Percentiles rank a stretch among this genome's conserved stretches.
Conservation (phyloP, 2,888 invertebrate species). For the Boloria euphrosyne region DNA sequence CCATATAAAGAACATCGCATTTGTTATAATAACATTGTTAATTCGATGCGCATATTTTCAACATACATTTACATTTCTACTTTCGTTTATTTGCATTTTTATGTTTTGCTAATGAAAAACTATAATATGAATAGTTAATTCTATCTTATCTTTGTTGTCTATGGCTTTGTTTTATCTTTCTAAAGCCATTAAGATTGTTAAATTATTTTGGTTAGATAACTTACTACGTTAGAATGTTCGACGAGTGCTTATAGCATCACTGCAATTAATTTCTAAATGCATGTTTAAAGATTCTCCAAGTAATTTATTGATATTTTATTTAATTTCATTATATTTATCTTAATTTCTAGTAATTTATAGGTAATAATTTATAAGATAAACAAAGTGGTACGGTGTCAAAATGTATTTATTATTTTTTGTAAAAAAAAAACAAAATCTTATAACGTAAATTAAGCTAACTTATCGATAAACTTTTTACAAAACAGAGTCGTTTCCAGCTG, state of each 20-base stretch:
- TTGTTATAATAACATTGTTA: slow-evolving; percentile 12
- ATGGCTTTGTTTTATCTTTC: neutral
- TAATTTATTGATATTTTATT: no score
- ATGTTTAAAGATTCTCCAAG: no score
- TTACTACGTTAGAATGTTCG: no score
- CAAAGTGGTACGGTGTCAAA: slow-evolving; percentile 71
- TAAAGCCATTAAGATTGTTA: no score
- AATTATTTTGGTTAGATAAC: no score
- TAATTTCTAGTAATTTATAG: no score
- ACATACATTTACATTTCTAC: slow-evolving; percentile 22
- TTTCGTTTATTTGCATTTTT: slow-evolving; percentile 36
- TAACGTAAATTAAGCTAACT: slow-evolving; percentile 72
- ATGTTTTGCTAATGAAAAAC: slow-evolving; percentile 12
- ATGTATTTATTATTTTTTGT: slow-evolving; percentile 81
- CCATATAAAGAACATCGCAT: neutral
- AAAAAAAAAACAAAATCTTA: slow-evolving; percentile 73
- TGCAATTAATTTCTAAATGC: no score
- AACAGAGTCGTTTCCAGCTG: slow-evolving; percentile 70
- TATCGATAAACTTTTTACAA: slow-evolving; percentile 78
- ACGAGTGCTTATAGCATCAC: no score
- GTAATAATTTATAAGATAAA: slow-evolving; percentile 23
- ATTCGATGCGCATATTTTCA: slow-evolving; percentile 19
- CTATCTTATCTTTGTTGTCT: neutral
- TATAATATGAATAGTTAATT: neutral
- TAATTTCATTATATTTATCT: no score